These are phyloP conservation scores for Battus philenor DNA, from an alignment of 1,140 invertebrate species.

Conservation along the genomic window DNA sequence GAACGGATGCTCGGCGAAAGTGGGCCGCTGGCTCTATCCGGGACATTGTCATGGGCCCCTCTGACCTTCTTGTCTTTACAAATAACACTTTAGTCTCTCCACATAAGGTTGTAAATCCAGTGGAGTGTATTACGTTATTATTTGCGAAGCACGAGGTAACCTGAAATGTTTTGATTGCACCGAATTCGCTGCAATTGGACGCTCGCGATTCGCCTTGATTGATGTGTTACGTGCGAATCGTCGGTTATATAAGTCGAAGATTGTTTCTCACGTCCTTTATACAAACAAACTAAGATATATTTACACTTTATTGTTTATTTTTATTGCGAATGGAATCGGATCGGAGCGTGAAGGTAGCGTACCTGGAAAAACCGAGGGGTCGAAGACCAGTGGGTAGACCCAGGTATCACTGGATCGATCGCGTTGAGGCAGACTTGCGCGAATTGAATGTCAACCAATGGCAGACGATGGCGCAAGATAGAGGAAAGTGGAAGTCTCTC, in stretches of 20 bases:
- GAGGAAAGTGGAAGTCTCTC: too few species aligned
- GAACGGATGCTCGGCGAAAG: constrained; percentile 51
- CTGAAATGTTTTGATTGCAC: constrained; percentile 27
- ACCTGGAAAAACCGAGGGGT: too few species aligned
- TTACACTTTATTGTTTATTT: too few species aligned
- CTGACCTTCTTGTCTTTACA: not conserved
- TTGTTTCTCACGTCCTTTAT: too few species aligned
- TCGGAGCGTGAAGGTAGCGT: too few species aligned
- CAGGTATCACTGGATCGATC: too few species aligned
- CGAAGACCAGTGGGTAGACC: too few species aligned
- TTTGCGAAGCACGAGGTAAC: constrained; percentile 23
- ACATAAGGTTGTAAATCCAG: constrained; percentile 6
- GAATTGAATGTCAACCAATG: too few species aligned
- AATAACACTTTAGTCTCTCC: not conserved
- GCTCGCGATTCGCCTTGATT: constrained; percentile 4
- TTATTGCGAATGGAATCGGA: too few species aligned
- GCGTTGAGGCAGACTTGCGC: too few species aligned
- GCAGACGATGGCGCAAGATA: too few species aligned
- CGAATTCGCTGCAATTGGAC: constrained; percentile 29
- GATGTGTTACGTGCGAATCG: constrained; percentile 14
- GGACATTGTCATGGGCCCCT: constrained; percentile 29
- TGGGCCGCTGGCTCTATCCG: constrained; percentile 39
- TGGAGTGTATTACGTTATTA: constrained; percentile 16
- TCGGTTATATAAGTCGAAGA: not conserved
- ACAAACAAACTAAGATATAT: too few species aligned